A percentile compares a stretch with the other conserved stretches of the same genome.
Evolutionary conservation across 2,797 vertebrate species (phyloP).

Genomic region (Sylvilagus floridanus): DNA sequence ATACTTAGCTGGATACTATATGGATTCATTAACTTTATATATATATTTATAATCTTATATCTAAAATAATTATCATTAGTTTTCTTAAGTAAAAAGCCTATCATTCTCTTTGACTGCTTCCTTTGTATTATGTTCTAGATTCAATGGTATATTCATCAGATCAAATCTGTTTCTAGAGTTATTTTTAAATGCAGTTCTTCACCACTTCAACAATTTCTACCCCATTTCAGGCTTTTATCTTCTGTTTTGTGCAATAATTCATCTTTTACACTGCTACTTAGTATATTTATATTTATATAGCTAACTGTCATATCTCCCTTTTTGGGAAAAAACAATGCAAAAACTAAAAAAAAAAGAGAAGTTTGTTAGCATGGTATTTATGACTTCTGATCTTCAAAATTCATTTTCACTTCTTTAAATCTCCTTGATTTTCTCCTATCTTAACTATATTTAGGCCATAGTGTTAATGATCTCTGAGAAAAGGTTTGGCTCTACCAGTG

Average conservation of each 20-base stretch:
- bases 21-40: background rate
- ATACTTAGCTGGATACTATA: background rate
- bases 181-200: background rate
- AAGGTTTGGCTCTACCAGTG: background rate
- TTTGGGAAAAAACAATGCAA: background rate
- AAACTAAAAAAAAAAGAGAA: background rate
- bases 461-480: background rate
- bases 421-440: background rate
- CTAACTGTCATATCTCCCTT: background rate
- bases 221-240: background rate
- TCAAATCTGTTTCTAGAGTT: background rate
- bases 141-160: background rate
- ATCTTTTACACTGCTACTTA: background rate
- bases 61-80: background rate
- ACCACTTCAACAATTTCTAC: background rate
- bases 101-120: background rate
- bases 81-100: conserved; percentile 1
- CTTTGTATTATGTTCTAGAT: background rate
- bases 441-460: background rate
- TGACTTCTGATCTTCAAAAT: conserved; percentile 26
- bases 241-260: background rate
- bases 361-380: background rate
- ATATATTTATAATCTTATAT: background rate
- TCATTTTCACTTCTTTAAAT: background rate
- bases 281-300: background rate